Conservation (phyloP, 2,797 vertebrate genomes). For the Melopsittacus undulatus region DNA sequence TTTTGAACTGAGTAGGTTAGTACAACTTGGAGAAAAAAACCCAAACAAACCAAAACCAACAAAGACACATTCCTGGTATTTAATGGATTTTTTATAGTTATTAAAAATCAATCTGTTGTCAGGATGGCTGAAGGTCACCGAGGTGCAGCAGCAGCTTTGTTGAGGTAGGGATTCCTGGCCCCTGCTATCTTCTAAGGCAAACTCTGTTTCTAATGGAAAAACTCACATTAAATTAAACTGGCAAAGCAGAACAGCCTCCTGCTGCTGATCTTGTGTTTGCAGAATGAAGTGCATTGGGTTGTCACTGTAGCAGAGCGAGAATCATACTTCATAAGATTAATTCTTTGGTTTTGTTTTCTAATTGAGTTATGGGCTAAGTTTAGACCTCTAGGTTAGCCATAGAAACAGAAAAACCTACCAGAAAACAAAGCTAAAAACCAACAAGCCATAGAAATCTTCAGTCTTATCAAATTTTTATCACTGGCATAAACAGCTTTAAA, state of each 20-base stretch:
- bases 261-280: background rate
- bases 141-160: background rate
- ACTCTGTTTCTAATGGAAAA: background rate
- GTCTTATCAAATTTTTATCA: constrained; percentile 7
- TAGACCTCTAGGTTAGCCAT: background rate
- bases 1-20: background rate
- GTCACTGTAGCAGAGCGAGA: background rate
- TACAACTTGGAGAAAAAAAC: background rate
- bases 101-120: background rate
- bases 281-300: background rate
- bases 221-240: background rate
- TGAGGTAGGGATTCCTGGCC: background rate
- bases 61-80: background rate
- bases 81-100: background rate
- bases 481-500: background rate
- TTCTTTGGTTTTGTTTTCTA: background rate
- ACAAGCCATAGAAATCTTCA: background rate
- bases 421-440: background rate
- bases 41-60: background rate
- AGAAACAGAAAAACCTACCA: background rate
- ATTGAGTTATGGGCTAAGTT: background rate
- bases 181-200: background rate
- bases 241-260: background rate
- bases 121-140: background rate
- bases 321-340: background rate